Evolutionary conservation across 2,113 vertebrate genomes (phyloP).

Genomic region (Etheostoma cragini): DNA sequence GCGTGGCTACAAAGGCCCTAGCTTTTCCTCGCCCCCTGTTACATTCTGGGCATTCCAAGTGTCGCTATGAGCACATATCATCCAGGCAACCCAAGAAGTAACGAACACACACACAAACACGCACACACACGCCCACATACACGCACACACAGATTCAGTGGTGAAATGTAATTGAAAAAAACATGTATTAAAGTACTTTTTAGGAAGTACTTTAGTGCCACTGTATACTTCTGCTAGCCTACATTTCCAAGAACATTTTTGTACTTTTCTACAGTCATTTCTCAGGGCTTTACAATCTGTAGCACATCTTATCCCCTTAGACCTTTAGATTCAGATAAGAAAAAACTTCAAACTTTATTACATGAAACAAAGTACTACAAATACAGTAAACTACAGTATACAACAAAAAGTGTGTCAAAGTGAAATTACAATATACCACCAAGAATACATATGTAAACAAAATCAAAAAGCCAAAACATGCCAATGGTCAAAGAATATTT

Average conservation of each 20-base stretch:
- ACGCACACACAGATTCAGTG: not conserved
- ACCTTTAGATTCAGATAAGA: not conserved
- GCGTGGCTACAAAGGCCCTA: constrained; percentile 51
- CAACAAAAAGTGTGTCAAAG: not conserved
- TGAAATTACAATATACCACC: not conserved
- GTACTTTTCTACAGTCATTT: not conserved
- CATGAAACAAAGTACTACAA: not conserved
- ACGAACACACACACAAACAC: constrained; percentile 11
- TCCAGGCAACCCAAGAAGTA: constrained; percentile 29
- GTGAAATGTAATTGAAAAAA: not conserved
- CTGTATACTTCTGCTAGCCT: not conserved
- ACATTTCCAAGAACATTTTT: not conserved
- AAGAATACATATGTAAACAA: not conserved
- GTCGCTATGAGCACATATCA: constrained; percentile 65
- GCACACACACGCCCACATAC: not conserved
- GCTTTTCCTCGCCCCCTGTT: constrained; percentile 46
- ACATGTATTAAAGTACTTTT: not conserved
- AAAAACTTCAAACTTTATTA: not conserved
- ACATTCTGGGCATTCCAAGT: constrained; percentile 83
- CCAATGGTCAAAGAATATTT: not conserved
- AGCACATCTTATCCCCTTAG: not conserved
- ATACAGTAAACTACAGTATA: not conserved
- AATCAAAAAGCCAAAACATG: not conserved
- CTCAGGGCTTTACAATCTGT: too few species aligned
- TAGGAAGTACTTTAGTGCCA: not conserved